phyloP scores from a whole-genome alignment of 2,113 vertebrate genomes.

The Neolamprologus sp. region DNA sequence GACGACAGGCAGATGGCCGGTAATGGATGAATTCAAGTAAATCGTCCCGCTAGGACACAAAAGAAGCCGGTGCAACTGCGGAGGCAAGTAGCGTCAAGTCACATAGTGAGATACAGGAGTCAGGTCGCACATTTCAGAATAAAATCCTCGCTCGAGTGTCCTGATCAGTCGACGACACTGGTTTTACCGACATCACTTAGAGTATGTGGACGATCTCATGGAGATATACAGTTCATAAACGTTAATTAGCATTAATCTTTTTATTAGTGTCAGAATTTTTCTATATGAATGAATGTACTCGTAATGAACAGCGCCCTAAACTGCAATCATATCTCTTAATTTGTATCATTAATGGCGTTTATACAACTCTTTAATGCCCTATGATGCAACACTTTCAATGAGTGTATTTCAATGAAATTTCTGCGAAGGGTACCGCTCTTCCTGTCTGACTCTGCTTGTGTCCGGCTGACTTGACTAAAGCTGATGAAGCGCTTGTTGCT shows the following conservation, averaged over 20 bases:
- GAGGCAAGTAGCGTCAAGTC: background rate
- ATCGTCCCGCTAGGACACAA: background rate
- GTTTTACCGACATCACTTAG: background rate
- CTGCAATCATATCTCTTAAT: background rate
- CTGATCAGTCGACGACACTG: background rate
- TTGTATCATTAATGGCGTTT: background rate
- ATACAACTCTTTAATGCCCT: background rate
- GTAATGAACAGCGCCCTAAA: background rate
- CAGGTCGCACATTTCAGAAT: conserved; percentile 11
- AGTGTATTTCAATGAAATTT: background rate
- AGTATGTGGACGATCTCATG: background rate
- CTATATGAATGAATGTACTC: background rate
- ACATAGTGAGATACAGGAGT: background rate
- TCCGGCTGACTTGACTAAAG: background rate
- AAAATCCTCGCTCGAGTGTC: background rate
- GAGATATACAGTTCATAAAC: background rate
- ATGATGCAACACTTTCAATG: background rate
- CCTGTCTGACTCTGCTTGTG: background rate
- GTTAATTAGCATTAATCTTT: background rate
- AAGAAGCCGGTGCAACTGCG: conserved; percentile 27
- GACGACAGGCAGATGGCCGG: background rate
- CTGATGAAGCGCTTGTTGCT: background rate
- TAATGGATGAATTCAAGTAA: background rate
- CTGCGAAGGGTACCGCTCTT: background rate
- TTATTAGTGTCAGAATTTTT: background rate